A percentile compares a stretch with the other conserved stretches of the same genome.
phyloP scores from a whole-genome alignment of 2,888 invertebrate species.

The Halictus ligatus region DNA sequence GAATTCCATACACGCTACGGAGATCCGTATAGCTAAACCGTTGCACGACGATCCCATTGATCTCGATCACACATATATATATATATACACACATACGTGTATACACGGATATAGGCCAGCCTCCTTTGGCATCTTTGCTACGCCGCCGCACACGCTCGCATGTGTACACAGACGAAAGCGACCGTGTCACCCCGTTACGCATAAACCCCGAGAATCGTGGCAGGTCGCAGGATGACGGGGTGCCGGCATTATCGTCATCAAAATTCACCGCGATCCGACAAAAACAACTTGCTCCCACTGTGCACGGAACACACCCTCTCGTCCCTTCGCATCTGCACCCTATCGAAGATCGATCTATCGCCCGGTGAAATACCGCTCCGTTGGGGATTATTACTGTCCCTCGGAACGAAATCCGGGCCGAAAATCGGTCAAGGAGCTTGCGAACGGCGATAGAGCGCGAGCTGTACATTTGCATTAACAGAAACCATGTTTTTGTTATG shows the following conservation, averaged over 20 bases:
- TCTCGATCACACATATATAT: constrained; percentile 62
- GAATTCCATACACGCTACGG: constrained; percentile 68
- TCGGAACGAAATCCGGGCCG: neutral
- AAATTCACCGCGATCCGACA: constrained; percentile 32
- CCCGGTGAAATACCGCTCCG: constrained; percentile 16
- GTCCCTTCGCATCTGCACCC: neutral
- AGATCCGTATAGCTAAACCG: constrained; percentile 56
- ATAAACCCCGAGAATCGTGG: constrained; percentile 33
- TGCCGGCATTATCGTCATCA: constrained; percentile 26
- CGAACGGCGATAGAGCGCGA: neutral
- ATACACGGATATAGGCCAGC: neutral
- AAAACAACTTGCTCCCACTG: constrained; percentile 30
- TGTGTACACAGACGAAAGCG: constrained; percentile 32
- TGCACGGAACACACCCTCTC: constrained; percentile 8
- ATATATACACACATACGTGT: too few relatives aligned
- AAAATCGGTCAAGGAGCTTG: neutral
- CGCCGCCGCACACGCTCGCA: neutral
- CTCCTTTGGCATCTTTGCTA: constrained; percentile 39
- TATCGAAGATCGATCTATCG: constrained; percentile 15
- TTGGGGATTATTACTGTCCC: neutral
- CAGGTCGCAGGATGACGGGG: neutral
- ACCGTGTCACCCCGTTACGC: constrained; percentile 31
- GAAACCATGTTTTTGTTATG: too few relatives aligned
- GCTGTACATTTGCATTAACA: too few relatives aligned
- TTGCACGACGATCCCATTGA: constrained; percentile 65